Evolutionary conservation across 2,888 invertebrate genomes (phyloP).

Genomic region (Galerucella nymphaeae): DNA sequence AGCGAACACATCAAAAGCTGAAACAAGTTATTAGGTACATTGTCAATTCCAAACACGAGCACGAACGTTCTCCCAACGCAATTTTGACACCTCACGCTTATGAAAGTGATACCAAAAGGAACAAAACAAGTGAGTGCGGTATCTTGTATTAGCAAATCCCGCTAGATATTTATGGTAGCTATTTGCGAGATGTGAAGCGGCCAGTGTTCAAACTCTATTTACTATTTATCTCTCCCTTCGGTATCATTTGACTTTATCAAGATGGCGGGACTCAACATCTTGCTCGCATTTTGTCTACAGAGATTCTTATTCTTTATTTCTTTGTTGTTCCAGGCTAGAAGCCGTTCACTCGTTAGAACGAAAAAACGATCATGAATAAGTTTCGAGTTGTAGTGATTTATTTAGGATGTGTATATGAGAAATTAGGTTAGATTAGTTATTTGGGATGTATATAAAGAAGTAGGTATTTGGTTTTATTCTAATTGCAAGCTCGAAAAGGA

Average conservation of each 20-base stretch:
- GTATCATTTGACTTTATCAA: slow-evolving; percentile 64
- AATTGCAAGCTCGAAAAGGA: no score
- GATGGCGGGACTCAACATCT: slow-evolving; percentile 58
- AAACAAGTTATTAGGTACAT: neutral
- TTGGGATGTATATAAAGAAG: no score
- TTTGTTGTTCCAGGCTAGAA: slow-evolving; percentile 15
- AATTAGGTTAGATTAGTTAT: no score
- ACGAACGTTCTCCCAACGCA: neutral
- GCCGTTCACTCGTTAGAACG: neutral
- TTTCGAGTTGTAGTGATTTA: neutral
- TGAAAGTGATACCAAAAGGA: slow-evolving; percentile 46
- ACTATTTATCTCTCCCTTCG: slow-evolving; percentile 64
- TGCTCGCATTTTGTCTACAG: slow-evolving; percentile 44
- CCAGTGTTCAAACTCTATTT: slow-evolving; percentile 62
- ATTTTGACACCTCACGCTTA: neutral
- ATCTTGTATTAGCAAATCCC: slow-evolving; percentile 57
- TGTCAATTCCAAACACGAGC: neutral
- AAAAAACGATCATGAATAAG: neutral
- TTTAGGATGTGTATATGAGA: neutral
- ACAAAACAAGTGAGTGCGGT: slow-evolving; percentile 48
- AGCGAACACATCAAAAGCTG: neutral
- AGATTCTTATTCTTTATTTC: slow-evolving; percentile 38
- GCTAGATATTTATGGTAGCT: slow-evolving; percentile 61
- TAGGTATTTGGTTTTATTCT: no score
- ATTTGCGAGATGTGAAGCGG: slow-evolving; percentile 61